Evolutionary conservation across 2,888 invertebrate genomes (phyloP).

Genomic region (Trissonchulus latispiculum): DNA sequence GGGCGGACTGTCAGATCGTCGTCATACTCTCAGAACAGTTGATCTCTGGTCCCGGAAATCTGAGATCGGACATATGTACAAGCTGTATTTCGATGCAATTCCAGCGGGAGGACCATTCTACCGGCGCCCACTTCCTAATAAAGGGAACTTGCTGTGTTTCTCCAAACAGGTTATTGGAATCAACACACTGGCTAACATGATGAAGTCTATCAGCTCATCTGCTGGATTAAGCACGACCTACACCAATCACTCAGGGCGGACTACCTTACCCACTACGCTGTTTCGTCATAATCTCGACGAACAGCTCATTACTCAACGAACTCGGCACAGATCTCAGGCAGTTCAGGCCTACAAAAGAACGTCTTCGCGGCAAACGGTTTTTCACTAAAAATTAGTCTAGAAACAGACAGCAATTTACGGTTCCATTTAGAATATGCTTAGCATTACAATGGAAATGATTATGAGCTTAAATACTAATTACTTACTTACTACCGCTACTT

Average conservation of each 20-base stretch:
- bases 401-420: no score
- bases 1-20: no score
- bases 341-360: neutral
- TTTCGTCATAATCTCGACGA: conserved; percentile 2
- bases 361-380: neutral
- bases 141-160: neutral
- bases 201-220: neutral
- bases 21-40: no score
- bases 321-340: neutral
- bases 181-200: neutral
- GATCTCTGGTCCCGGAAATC: no score
- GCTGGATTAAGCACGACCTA: neutral
- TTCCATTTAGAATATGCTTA: no score
- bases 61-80: no score
- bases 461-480: no score
- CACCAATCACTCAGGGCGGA: conserved; percentile 8
- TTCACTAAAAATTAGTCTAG: no score
- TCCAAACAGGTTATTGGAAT: neutral
- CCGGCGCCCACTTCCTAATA: neutral
- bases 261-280: neutral
- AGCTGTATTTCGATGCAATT: no score
- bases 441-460: no score
- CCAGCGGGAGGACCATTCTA: neutral
- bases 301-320: neutral
- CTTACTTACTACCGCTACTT: no score